Evolutionary conservation across 2,888 invertebrate genomes (phyloP).

Genomic region (Drosophila buzzatii): DNA sequence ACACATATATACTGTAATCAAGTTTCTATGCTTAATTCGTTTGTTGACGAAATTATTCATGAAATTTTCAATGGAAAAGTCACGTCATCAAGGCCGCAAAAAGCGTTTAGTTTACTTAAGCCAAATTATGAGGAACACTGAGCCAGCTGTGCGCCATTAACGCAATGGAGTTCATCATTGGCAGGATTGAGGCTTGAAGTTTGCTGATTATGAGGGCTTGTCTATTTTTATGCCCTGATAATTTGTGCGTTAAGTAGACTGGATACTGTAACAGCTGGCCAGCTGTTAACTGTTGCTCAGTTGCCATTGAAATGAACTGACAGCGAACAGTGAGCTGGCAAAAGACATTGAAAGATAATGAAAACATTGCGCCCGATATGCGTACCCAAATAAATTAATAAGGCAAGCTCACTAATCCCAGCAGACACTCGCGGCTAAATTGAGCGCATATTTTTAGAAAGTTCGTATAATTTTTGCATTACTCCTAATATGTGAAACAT

Average conservation of each 20-base stretch:
- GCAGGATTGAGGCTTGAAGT: conserved; percentile 16
- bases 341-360: conserved; percentile 31
- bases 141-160: conserved; percentile 45
- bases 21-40: background rate
- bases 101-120: conserved; percentile 54
- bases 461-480: conserved; percentile 74
- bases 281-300: conserved; percentile 22
- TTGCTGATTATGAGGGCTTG: conserved; percentile 1
- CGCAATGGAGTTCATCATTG: conserved; percentile 61
- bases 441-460: conserved; percentile 67
- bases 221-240: conserved; percentile 71
- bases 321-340: conserved; percentile 8
- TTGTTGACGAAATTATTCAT: conserved; percentile 42
- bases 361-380: conserved; percentile 50
- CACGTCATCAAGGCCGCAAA: conserved; percentile 45
- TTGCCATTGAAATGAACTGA: conserved; percentile 38
- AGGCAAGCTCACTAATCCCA: conserved; percentile 52
- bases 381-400: conserved; percentile 36
- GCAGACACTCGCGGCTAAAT: conserved; percentile 62
- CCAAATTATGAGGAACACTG: conserved; percentile 43
- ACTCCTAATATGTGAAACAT: conserved; percentile 66
- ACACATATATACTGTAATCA: background rate
- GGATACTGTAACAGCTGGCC: conserved; percentile 62
- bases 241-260: conserved; percentile 68
- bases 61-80: conserved; percentile 13